phyloP scores from a whole-genome alignment of 2,113 vertebrate species.

The Candoia aspera region DNA sequence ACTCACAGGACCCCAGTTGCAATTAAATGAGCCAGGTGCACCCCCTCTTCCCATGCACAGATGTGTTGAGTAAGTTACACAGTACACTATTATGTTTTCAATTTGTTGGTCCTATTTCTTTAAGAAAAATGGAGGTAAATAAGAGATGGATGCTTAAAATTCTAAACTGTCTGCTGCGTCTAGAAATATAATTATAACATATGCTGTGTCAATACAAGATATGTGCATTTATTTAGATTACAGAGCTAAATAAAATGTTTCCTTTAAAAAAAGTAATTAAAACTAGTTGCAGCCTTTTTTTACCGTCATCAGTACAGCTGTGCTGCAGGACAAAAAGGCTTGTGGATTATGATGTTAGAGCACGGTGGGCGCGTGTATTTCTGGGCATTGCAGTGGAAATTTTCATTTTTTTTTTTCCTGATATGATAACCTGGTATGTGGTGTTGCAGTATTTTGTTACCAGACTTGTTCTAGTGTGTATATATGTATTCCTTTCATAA shows the following conservation, averaged over 20 bases:
- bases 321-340: accelerated
- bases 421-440: constrained; percentile 71
- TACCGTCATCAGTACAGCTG: background rate
- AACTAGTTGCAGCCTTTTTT: background rate
- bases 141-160: constrained; percentile 12
- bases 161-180: constrained; percentile 49
- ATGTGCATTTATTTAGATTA: constrained; percentile 40
- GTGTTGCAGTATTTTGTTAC: constrained; percentile 78
- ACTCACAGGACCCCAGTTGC: background rate
- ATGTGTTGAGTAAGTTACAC: constrained; percentile 4
- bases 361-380: constrained; percentile 16
- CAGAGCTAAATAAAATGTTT: background rate
- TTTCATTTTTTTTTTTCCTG: constrained; percentile 68
- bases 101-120: background rate
- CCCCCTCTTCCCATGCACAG: background rate
- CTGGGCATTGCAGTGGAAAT: constrained; percentile 38
- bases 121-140: background rate
- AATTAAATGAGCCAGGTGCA: background rate
- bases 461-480: constrained; percentile 82
- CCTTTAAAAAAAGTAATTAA: background rate
- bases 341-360: background rate
- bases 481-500: constrained; percentile 78
- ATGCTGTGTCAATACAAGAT: constrained; percentile 44
- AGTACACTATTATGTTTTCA: constrained; percentile 28
- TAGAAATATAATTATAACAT: constrained; percentile 34